phyloP scores from a whole-genome alignment of 1,140 invertebrate species.

The Drosophila hydei region DNA sequence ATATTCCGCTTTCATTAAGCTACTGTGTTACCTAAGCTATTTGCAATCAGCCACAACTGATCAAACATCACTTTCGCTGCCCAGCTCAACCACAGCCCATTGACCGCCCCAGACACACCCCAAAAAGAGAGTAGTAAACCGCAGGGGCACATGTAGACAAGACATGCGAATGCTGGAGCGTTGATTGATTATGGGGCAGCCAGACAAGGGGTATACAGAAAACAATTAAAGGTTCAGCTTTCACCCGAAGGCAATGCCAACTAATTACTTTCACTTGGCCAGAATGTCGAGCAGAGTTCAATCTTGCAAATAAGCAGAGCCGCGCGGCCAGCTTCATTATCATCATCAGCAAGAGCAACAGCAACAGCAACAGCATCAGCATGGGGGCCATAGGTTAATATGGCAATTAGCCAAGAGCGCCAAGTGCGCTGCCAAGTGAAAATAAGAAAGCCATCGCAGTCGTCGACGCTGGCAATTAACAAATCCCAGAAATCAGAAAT shows the following conservation, averaged over 20 bases:
- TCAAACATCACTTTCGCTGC: conserved; percentile 59
- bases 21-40: too few species aligned
- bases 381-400: conserved; percentile 73
- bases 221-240: conserved; percentile 75
- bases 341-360: too few species aligned
- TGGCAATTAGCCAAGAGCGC: conserved; percentile 73
- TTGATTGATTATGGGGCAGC: conserved; percentile 68
- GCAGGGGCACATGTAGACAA: conserved; percentile 3
- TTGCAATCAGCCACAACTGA: background rate
- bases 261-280: conserved; percentile 79
- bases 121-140: conserved; percentile 19
- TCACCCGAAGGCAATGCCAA: conserved; percentile 61
- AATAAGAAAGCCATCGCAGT: conserved; percentile 28
- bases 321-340: conserved; percentile 56
- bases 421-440: conserved; percentile 18
- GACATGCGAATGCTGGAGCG: conserved; percentile 28
- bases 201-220: conserved; percentile 25
- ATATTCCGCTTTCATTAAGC: too few species aligned
- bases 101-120: conserved; percentile 22
- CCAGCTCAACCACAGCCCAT: conserved; percentile 7
- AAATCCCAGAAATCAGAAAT: conserved; percentile 6
- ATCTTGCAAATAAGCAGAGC: conserved; percentile 61
- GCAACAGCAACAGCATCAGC: too few species aligned
- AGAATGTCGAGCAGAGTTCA: conserved; percentile 58
- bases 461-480: conserved; percentile 44